phyloP scores from a whole-genome alignment of 1,140 invertebrate genomes.

The Pygmarrhopalites habei region DNA sequence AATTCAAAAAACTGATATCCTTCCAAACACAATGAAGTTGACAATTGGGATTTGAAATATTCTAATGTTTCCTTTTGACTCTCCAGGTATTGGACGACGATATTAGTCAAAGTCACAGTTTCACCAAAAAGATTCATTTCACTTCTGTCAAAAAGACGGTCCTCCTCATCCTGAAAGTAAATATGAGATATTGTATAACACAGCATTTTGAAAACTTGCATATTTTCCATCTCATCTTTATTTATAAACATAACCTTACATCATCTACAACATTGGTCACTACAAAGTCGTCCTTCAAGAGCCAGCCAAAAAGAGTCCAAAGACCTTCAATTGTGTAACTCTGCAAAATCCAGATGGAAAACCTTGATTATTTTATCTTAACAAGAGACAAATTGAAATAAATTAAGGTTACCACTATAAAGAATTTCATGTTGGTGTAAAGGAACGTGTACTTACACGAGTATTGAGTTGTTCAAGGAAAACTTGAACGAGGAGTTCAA shows the following conservation, averaged over 20 bases:
- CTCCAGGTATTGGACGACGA: constrained; percentile 15
- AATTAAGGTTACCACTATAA: no score
- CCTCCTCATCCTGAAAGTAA: constrained; percentile 43
- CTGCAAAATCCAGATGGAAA: no score
- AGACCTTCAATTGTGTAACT: constrained; percentile 21
- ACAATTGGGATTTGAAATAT: neutral
- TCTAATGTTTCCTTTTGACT: neutral
- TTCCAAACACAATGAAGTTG: no score
- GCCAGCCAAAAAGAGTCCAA: constrained; percentile 19
- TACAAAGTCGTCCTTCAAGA: constrained; percentile 31
- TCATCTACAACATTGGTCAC: constrained; percentile 16
- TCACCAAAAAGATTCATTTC: constrained; percentile 50
- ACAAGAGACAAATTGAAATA: no score
- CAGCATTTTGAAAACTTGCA: neutral
- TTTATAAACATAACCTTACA: constrained; percentile 16
- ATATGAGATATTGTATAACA: neutral
- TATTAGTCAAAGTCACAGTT: constrained; percentile 40
- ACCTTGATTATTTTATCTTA: no score
- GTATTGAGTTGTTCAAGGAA: constrained; percentile 5
- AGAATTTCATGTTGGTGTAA: no score
- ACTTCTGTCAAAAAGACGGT: constrained; percentile 49
- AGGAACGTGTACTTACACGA: no score
- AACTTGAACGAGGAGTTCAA: constrained; percentile 18
- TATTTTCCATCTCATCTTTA: neutral
- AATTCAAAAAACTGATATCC: no score